Evolutionary conservation across 2,888 invertebrate genomes (phyloP).

Genomic region (Tinea trinotella): DNA sequence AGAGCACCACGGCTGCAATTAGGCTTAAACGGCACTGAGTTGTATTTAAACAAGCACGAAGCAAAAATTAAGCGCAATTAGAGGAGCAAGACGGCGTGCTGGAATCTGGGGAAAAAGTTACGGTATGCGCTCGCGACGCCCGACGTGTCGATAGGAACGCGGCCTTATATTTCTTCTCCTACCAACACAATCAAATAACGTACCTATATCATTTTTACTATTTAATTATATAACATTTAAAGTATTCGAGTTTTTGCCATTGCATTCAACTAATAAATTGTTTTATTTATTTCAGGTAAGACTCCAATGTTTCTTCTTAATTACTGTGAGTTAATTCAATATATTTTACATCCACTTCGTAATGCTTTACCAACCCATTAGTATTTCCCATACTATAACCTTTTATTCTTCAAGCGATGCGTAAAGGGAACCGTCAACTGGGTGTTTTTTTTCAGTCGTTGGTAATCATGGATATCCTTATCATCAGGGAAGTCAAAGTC

Average conservation of each 20-base stretch:
- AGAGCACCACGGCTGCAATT: constrained; percentile 13
- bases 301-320: background rate
- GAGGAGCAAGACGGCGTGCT: constrained; percentile 52
- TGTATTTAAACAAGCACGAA: constrained; percentile 59
- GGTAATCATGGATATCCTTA: no score
- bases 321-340: background rate
- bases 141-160: constrained; percentile 51
- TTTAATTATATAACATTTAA: background rate
- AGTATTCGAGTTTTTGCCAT: background rate
- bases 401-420: no score
- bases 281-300: background rate
- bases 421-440: no score
- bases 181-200: background rate
- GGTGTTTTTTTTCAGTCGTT: no score
- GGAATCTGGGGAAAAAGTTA: constrained; percentile 54
- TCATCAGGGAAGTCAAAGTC: no score
- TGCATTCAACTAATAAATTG: background rate
- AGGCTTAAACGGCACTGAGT: constrained; percentile 20
- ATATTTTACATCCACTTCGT: background rate
- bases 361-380: no score
- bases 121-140: constrained; percentile 47
- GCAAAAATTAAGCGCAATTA: constrained; percentile 65
- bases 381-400: no score
- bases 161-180: constrained; percentile 18
- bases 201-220: background rate